A percentile compares a stretch with the other conserved stretches of the same genome.
phyloP scores from a whole-genome alignment of 2,888 invertebrate genomes.

The Hirtodrosophila alboralis region DNA sequence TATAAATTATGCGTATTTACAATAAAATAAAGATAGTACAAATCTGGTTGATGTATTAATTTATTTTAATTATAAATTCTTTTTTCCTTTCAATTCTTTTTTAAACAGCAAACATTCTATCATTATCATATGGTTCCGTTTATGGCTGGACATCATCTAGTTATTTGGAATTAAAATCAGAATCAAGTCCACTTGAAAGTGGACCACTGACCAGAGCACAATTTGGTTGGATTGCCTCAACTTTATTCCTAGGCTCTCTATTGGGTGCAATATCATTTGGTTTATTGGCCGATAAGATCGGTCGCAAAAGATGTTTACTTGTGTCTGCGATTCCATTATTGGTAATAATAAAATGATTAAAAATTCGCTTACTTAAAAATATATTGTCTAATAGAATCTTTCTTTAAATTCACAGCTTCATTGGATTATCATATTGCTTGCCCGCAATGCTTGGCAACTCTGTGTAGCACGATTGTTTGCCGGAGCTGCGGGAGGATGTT shows the following conservation, averaged over 20 bases:
- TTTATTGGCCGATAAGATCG: conserved; percentile 22
- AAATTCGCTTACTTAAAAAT: conserved; percentile 1
- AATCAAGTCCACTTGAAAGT: neutral
- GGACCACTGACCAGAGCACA: conserved; percentile 11
- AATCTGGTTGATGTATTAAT: too few species aligned
- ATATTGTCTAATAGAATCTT: conserved; percentile 55
- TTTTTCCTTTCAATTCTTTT: too few species aligned
- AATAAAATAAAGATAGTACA: too few species aligned
- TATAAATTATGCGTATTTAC: too few species aligned
- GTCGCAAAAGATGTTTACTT: conserved; percentile 20
- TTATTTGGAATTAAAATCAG: conserved; percentile 25
- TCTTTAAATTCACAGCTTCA: conserved; percentile 40
- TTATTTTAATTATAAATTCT: too few species aligned
- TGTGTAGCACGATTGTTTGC: conserved; percentile 58
- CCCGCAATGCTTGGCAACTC: conserved; percentile 58
- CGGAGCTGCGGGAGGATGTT: conserved; percentile 68
- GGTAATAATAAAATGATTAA: conserved; percentile 1
- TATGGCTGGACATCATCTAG: conserved; percentile 26
- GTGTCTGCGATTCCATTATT: conserved; percentile 8
- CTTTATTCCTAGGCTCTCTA: conserved; percentile 13
- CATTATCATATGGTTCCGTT: conserved; percentile 24
- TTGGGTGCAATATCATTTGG: conserved; percentile 20
- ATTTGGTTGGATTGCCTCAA: conserved; percentile 17
- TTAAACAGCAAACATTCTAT: conserved; percentile 11
- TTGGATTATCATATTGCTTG: conserved; percentile 62